Conservation (phyloP, 2,888 invertebrate genomes). For the Rhimphoctona megacephalus region DNA sequence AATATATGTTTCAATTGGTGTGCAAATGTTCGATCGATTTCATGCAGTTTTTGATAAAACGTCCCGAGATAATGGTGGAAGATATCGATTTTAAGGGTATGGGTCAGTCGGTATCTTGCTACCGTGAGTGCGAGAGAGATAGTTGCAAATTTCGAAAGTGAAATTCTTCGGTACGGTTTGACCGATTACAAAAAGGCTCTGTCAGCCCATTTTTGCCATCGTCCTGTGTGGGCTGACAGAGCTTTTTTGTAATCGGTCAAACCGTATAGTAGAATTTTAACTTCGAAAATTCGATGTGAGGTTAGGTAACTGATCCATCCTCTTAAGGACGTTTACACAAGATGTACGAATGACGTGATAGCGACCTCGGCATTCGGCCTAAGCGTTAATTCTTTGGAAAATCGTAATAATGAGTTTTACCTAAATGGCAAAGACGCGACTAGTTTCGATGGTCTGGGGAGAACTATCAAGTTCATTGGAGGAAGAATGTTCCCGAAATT, state of each 20-base stretch:
- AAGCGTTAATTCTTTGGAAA: conserved; percentile 86
- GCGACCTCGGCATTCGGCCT: conserved; percentile 87
- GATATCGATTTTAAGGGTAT: conserved; percentile 85
- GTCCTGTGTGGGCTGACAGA: too few relatives aligned
- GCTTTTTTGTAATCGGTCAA: too few relatives aligned
- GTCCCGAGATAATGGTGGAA: conserved; percentile 72
- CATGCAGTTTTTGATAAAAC: conserved; percentile 71
- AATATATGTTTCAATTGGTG: conserved; percentile 75
- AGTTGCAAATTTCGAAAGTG: too few relatives aligned
- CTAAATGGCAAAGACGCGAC: conserved; percentile 76
- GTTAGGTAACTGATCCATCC: too few relatives aligned
- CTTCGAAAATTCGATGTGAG: too few relatives aligned
- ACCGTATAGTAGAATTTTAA: too few relatives aligned
- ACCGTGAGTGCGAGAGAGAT: too few relatives aligned
- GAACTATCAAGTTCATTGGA: conserved; percentile 27
- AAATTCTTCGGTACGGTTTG: too few relatives aligned
- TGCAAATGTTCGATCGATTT: conserved; percentile 75
- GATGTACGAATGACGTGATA: conserved; percentile 87
- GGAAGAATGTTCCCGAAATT: conserved; percentile 44
- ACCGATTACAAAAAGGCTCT: too few relatives aligned
- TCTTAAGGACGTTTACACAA: conserved; percentile 85
- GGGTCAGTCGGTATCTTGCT: too few relatives aligned
- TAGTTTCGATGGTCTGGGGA: conserved; percentile 53
- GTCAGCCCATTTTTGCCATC: too few relatives aligned
- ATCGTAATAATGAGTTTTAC: conserved; percentile 86